Evolutionary conservation across 2,797 vertebrate species (phyloP).

Genomic region (Melopsittacus undulatus): DNA sequence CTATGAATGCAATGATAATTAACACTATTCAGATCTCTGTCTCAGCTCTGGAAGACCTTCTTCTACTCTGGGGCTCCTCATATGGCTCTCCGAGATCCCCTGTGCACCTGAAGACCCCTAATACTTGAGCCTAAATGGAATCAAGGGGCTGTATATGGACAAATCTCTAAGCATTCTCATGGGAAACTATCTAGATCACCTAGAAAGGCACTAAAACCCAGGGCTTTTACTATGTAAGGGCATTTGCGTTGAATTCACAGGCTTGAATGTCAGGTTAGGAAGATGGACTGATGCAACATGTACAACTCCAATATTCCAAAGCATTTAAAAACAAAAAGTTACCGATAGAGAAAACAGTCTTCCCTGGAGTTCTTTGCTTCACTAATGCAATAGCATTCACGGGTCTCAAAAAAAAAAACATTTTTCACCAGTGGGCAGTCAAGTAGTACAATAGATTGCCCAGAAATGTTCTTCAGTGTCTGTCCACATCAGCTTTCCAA

Average conservation of each 20-base stretch:
- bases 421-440: not conserved
- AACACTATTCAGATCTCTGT: not conserved
- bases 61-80: not conserved
- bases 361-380: not conserved
- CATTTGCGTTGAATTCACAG: not conserved
- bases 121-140: not conserved
- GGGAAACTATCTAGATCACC: not conserved
- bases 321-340: not conserved
- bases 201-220: not conserved
- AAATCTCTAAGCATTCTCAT: not conserved
- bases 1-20: not conserved
- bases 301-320: not conserved
- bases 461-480: not conserved
- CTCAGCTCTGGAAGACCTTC: not conserved
- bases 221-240: not conserved
- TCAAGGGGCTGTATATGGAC: not conserved
- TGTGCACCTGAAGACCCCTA: not conserved
- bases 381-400: not conserved
- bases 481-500: not conserved
- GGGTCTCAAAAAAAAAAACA: not conserved
- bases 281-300: not conserved
- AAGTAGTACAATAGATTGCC: not conserved
- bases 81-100: fast-evolving
- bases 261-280: not conserved
- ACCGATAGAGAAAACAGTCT: not conserved